Base-by-base conservation (phyloP, 2,888 invertebrate species). In the Thalpophila matura region DNA sequence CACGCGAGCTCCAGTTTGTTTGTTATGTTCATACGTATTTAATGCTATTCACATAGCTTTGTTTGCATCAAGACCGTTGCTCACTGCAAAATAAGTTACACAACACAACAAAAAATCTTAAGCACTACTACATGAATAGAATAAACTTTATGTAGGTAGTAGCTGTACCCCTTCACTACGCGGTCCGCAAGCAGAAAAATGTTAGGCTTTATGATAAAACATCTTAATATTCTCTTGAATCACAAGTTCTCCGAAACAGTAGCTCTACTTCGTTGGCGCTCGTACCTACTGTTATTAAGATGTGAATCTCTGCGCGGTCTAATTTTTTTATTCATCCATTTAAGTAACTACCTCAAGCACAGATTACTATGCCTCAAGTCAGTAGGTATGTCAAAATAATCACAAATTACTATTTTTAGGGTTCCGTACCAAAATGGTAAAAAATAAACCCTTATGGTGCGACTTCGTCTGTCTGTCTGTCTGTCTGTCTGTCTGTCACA, bases 161-260 rank as follows among this genome's bases (percentile, higher is more conserved):
- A n/a, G n/a, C n/a, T n/a, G n/a, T 54, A 29, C 54, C 72, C 69
- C 56, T 66, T 61, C 46, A 55, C 70, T 62, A 51, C 59, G 50
- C 71, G 26, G 58, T 59, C 47, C 57, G 67, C 78, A 80, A 80
- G 85, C 85, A 85, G 82, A 85, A 85, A 80, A 75, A 73, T 74
- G 46, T 68, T 79, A 77, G 75, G 61, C 71, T 75, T 77, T 67
- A 73, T 78, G 82, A 82, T 85, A 85, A 83, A 81, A 82, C 77
- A 82, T 85, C 81, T 83, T 86, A 81, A 83, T 83, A 81, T 80
- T 83, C 79, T 80, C 67, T 79, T 81, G 79, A 79, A 74, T 82
- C 78, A 74, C 74, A 70, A 85, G 70, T 87, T 87, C 87, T 79
- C 65, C 80, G 87, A 86, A 87, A 86, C 84, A 83, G 86, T 86